These are phyloP conservation scores for Pollenia labialis DNA, from an alignment of 2,888 invertebrate genomes.

Conservation along the genomic window DNA sequence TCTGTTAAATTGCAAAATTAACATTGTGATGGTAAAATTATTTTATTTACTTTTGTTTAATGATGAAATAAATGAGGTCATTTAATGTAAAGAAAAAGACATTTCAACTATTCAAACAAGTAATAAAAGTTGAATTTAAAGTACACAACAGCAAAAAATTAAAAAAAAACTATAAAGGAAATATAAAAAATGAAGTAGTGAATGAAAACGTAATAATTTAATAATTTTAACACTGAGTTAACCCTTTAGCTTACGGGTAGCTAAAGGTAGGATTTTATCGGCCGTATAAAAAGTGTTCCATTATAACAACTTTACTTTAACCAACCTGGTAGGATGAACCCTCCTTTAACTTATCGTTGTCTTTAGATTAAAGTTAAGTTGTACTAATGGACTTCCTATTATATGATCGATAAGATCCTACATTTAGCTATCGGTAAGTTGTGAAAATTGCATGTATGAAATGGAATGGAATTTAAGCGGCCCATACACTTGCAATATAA, in stretches of 20 bases:
- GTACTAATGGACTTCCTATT: no score
- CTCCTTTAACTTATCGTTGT: no score
- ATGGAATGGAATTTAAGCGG: no score
- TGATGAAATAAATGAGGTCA: conserved; percentile 52
- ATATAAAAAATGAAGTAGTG: not conserved
- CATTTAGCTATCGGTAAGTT: no score
- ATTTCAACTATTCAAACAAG: not conserved
- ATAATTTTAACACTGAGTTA: conserved; percentile 14
- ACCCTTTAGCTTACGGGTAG: not conserved
- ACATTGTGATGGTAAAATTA: conserved; percentile 20
- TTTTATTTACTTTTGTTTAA: conserved; percentile 42
- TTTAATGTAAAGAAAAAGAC: not conserved
- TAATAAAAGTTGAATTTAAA: conserved; percentile 2
- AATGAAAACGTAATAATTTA: conserved; percentile 39
- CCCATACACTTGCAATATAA: no score
- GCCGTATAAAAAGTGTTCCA: no score
- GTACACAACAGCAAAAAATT: not conserved
- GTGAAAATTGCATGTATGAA: no score
- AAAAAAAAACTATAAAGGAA: conserved; percentile 3
- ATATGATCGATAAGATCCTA: no score
- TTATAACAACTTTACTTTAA: no score
- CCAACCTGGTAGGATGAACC: no score
- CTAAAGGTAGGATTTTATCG: no score
- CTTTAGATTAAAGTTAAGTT: no score
- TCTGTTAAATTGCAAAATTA: conserved; percentile 55